Base-by-base conservation (phyloP, 2,888 invertebrate species). In the Myathropa florea region DNA sequence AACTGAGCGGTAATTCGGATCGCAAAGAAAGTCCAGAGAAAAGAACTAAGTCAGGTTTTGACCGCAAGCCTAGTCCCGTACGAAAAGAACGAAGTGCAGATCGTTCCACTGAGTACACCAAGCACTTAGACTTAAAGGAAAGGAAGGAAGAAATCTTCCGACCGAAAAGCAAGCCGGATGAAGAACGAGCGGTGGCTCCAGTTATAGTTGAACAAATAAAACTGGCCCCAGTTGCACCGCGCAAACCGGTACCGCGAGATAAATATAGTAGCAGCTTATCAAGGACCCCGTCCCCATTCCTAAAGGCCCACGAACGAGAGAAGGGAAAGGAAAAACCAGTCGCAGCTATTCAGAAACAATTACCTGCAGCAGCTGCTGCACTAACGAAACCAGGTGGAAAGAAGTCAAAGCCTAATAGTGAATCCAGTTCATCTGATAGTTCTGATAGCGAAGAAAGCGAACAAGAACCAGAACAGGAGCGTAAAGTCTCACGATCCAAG, bases 271-370 rank as follows among this genome's bases (percentile, higher is more conserved):
- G 94, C 91, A 97, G 97, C 90, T 93, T 97, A 59, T 97, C 97
- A n/a, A 94, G 97, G 88, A 97, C 97, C 0, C 97, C 97, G 14
- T 97, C 97, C 18, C 97, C 97, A 59, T 97, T 97, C 92, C 95
- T 97, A 85, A 96, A 94, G 89, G 91, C 93, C 23, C 94, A 94
- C 82, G 93, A 93, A 89, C 90, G 91, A 28, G 89, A 91, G 57
- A 83, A 76, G n/a, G 76, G 36, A 26, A 86, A 85, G 65, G 83
- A 90, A 82, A 86, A 89, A 75, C 80, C 70, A 64, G 67, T 70
- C n/a, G 70, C 68, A 18, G 73, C 78, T 39, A 72, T 78, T 57
- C 86, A 84, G 39, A 77, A 86, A 61, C 39, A 39, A 39, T 14
- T 59, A 60, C 10, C 71, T 12, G 24, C 72, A 28, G 73, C 81